These are phyloP conservation scores for Phyllotreta striolata DNA, from an alignment of 2,888 invertebrate genomes.

Conservation along the genomic window DNA sequence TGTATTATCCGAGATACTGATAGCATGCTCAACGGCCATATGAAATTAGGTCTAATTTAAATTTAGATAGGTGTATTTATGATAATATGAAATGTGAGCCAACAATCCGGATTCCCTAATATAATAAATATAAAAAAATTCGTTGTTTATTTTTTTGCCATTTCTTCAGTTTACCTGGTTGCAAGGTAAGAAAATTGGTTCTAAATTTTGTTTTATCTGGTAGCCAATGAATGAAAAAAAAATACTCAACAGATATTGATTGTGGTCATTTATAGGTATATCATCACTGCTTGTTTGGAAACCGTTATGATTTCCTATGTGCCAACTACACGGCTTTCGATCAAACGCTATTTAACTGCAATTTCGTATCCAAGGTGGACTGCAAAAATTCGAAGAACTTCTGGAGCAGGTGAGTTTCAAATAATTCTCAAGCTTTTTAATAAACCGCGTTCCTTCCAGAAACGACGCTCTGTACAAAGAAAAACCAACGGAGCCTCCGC, in stretches of 20 bases:
- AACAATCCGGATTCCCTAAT: conserved; percentile 17
- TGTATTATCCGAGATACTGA: conserved; percentile 48
- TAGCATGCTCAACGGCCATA: conserved; percentile 45
- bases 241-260: background rate
- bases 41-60: conserved; percentile 36
- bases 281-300: conserved; percentile 89
- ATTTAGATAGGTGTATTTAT: conserved; percentile 34
- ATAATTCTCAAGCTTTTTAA: background rate
- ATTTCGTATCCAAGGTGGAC: conserved; percentile 91
- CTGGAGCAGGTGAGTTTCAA: conserved; percentile 72
- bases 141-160: too few relatives aligned
- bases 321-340: conserved; percentile 96
- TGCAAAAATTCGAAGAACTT: conserved; percentile 86
- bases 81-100: conserved; percentile 31
- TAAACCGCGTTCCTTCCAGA: conserved; percentile 62
- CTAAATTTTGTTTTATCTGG: too few relatives aligned
- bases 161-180: too few relatives aligned
- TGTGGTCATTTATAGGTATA: conserved; percentile 73
- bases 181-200: too few relatives aligned
- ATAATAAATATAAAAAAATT: conserved; percentile 26
- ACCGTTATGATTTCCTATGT: conserved; percentile 89
- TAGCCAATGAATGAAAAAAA: too few relatives aligned
- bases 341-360: conserved; percentile 93
- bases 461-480: conserved; percentile 88
- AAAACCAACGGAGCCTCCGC: conserved; percentile 68